Percentiles rank a stretch among this genome's conserved stretches.
phyloP scores from a whole-genome alignment of 2,888 invertebrate species.

The Caenorhabditis angaria region DNA sequence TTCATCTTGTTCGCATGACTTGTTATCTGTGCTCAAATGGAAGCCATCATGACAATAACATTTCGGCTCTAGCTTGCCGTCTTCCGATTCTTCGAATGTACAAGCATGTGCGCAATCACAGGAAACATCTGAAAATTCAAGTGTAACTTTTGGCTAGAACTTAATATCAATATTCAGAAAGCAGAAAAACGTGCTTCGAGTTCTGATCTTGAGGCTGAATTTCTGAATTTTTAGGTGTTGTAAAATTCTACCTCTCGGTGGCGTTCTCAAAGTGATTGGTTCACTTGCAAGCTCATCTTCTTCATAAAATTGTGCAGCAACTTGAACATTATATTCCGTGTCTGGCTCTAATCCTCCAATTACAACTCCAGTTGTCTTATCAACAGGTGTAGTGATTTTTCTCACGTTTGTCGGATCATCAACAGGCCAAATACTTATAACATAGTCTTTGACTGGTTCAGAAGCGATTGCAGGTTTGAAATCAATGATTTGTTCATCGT shows the following conservation, averaged over 20 bases:
- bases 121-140: slow-evolving; percentile 59
- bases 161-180: no score
- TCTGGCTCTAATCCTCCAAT: slow-evolving; percentile 60
- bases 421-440: slow-evolving; percentile 58
- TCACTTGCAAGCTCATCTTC: slow-evolving; percentile 63
- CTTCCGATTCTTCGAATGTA: slow-evolving; percentile 54
- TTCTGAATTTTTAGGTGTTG: neutral
- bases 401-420: slow-evolving; percentile 55
- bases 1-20: slow-evolving; percentile 51
- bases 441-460: slow-evolving; percentile 54
- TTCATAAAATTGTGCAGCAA: slow-evolving; percentile 63
- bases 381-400: slow-evolving; percentile 45
- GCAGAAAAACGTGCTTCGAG: no score
- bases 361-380: slow-evolving; percentile 50
- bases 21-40: slow-evolving; percentile 58
- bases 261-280: slow-evolving; percentile 56
- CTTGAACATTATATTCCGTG: slow-evolving; percentile 68
- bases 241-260: slow-evolving; percentile 63
- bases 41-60: slow-evolving; percentile 69
- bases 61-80: slow-evolving; percentile 42
- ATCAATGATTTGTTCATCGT: slow-evolving; percentile 68
- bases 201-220: neutral
- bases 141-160: no score
- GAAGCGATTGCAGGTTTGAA: slow-evolving; percentile 65
- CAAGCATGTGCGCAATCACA: slow-evolving; percentile 71